phyloP scores from a whole-genome alignment of 1,140 invertebrate species.

The Drosophila kurseongensis region DNA sequence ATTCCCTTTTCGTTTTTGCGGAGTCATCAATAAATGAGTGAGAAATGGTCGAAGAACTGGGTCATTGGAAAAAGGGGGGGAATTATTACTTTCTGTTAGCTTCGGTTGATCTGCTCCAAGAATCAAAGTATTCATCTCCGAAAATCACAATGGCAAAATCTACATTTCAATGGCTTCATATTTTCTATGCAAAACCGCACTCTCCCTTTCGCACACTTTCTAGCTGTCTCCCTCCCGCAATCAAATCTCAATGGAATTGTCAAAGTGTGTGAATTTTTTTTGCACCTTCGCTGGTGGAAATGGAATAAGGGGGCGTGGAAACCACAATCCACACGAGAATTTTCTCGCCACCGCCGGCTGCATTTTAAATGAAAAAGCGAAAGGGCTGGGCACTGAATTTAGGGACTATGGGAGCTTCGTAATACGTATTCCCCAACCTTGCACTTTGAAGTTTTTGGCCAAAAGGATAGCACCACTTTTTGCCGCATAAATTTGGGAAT shows the following conservation, averaged over 20 bases:
- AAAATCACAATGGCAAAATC: conserved; percentile 59
- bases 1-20: conserved; percentile 27
- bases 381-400: conserved; percentile 28
- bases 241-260: conserved; percentile 73
- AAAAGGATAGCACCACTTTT: conserved; percentile 46
- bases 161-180: conserved; percentile 66
- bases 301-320: conserved; percentile 40
- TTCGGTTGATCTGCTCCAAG: conserved; percentile 7
- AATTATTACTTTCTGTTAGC: conserved; percentile 29
- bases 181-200: conserved; percentile 50
- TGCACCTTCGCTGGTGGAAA: conserved; percentile 47
- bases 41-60: conserved; percentile 43
- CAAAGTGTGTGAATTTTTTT: conserved; percentile 42
- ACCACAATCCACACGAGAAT: conserved; percentile 65
- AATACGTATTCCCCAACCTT: conserved; percentile 17
- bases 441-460: conserved; percentile 67
- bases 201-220: conserved; percentile 5
- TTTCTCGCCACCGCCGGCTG: conserved; percentile 36
- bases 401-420: background rate
- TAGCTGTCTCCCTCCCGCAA: conserved; percentile 20
- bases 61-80: conserved; percentile 30
- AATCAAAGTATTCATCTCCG: conserved; percentile 21
- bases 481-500: conserved; percentile 75
- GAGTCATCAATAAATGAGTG: conserved; percentile 69
- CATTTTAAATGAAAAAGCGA: conserved; percentile 29